Evolutionary conservation across 2,113 vertebrate species (phyloP), one percentile per base, ranked within the genome.

Genomic region (Dicrurus megarhynchus): DNA sequence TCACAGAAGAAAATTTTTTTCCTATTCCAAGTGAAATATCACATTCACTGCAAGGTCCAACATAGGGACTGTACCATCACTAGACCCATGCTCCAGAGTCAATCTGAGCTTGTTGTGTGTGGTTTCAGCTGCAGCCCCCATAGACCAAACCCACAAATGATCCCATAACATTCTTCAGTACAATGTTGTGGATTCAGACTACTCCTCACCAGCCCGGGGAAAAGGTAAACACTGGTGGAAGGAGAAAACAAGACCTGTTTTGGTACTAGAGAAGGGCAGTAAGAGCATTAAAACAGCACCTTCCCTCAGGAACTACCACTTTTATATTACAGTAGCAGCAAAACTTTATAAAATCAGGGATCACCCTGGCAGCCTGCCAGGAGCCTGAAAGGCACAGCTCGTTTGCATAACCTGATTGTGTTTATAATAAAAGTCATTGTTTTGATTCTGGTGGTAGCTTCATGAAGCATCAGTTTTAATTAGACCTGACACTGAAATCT

Each of bases 381-480:
- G 18, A 91, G 53, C 87, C 81, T 53, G 61, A 76, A 82, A 69
- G 41, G 76, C 91, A 78, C 0, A 0, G 44, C 50, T 94, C 23
- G 4, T 93, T 55, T 90, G 84, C 92, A 95, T 80, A 90, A 88
- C 68, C 71, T 57, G 37, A 85, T 55, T 85, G 87, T 85, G 67
- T 88, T 89, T 55, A 3, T 55, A 88, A 90, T 16, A 82, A 84
- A 53, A 83, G 16, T 57, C 70, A 85, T 92, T 95, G 93, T 88
- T 95, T 93, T 92, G 75, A 93, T 88, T 81, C 92, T 59, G 39
- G 15, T 67, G 79, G 75, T 67, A 96, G 92, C 46, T 92, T 74
- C 67, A 37, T 7, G 71, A 96, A 91, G 47, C 71, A 70, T 59
- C 79, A 52, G 3, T 23, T 77, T 89, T 92, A 92, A 95, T 86